Percentiles rank a stretch among this genome's conserved stretches.
Conservation (phyloP, 2,797 vertebrate genomes). For the Scomberomorus guttatus region DNA sequence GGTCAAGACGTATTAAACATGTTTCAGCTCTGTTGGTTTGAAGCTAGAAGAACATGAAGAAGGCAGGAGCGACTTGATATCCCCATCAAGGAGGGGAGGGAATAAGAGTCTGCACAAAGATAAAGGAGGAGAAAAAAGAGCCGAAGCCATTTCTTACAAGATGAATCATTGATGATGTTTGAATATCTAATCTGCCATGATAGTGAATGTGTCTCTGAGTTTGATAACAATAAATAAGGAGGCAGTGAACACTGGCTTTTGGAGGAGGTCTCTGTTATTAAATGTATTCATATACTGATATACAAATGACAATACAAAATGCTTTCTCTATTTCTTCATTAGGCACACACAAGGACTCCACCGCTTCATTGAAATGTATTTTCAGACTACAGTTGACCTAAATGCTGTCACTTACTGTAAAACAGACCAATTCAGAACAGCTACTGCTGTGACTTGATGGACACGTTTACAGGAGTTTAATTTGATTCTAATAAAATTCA, state of each 20-base stretch:
- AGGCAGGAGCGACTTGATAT: background rate
- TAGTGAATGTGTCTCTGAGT: background rate
- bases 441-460: background rate
- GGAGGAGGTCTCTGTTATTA: background rate
- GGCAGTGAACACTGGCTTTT: background rate
- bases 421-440: background rate
- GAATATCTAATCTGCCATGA: background rate
- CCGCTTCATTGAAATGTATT: background rate
- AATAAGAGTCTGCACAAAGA: background rate
- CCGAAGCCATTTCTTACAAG: background rate
- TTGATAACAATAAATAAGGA: background rate
- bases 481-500: background rate
- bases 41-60: constrained; percentile 2
- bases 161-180: background rate
- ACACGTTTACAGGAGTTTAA: background rate
- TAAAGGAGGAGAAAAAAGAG: background rate
- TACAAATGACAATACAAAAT: background rate
- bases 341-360: background rate
- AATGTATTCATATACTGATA: background rate
- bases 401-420: background rate
- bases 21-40: background rate
- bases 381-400: background rate
- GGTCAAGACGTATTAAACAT: constrained; percentile 9
- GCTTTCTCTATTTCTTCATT: constrained; percentile 4
- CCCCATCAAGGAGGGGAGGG: no score